Evolutionary conservation across 1,140 invertebrate species (phyloP).

Genomic region (Brachystomella parvula): DNA sequence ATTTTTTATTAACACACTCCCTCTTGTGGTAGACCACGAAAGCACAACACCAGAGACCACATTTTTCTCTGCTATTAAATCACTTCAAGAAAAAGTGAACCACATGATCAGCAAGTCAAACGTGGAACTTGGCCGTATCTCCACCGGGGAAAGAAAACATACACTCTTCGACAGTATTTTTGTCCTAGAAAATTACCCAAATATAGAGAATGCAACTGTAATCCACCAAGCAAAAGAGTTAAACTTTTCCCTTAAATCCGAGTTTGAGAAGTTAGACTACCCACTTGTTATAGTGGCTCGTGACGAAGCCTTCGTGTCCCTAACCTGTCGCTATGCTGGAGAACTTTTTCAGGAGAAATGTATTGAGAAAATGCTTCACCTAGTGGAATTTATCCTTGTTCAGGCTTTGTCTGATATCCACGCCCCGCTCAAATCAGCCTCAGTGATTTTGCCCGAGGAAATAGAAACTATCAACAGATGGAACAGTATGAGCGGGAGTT

Average conservation of each 20-base stretch:
- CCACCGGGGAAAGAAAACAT: neutral
- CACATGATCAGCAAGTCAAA: neutral
- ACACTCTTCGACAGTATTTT: conserved; percentile 16
- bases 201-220: neutral
- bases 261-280: conserved; percentile 14
- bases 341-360: neutral
- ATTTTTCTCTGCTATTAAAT: neutral
- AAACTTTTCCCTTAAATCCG: neutral
- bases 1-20: conserved; percentile 16
- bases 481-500: neutral
- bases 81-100: neutral
- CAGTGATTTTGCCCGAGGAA: too few relatives aligned
- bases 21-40: conserved; percentile 10
- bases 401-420: conserved; percentile 2
- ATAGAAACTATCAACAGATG: too few relatives aligned
- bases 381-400: neutral
- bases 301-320: neutral
- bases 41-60: neutral
- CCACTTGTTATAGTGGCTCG: conserved; percentile 8
- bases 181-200: neutral
- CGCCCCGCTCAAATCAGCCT: neutral
- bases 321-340: conserved; percentile 9
- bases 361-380: neutral
- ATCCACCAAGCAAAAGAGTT: neutral
- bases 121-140: neutral